Base-by-base conservation (phyloP, 1,140 invertebrate genomes). In the Drosophila kohkoa region DNA sequence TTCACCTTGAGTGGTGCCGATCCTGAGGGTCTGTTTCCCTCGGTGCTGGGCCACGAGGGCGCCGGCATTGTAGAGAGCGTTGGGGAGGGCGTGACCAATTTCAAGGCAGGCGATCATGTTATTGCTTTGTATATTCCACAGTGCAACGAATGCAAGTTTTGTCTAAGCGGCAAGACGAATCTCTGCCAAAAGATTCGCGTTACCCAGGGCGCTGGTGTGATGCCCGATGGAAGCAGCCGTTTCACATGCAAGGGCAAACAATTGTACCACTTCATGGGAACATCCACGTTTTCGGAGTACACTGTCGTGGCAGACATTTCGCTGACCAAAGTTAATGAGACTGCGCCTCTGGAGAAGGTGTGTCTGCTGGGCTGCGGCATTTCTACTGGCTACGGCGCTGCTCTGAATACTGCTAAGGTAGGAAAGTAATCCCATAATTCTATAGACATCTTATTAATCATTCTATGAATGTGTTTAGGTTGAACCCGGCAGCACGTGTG, bases 291-390 rank as follows among this genome's bases (percentile, higher is more conserved):
- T 92, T 96, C 97, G 78, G 97, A 99, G 93, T 99, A 99, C 92
- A 99, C 99, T 5, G 99, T 99, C 8, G 98, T 99, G 71, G 96
- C 97, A 81, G 99, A 99, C 93, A 98, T 99, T 92, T 98, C 98
- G 20, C 92, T 99, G 51, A 95, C 95, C 60, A 99, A 99, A 95
- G 96, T 97, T 78, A 91, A 96, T 87, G 93, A 95, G 25, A 89
- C 91, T 28, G 98, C 98, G 48, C 95, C 97, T 0, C 93, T 99
- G 59, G 96, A 98, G 35, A 98, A 98, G 93, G 96, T 99, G 1
- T 99, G 98, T 82, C 93, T 99, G 10, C 93, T 99, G 1, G 99
- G 99, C n/a, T 99, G 99, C 95, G 99, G 99, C 59, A 95, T 98
- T 16, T 95, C 97, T 0, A 98, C 97, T 60, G 98, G 97, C 7